Base-by-base conservation (phyloP, 2,113 vertebrate genomes). In the Tachuris rubrigastra region DNA sequence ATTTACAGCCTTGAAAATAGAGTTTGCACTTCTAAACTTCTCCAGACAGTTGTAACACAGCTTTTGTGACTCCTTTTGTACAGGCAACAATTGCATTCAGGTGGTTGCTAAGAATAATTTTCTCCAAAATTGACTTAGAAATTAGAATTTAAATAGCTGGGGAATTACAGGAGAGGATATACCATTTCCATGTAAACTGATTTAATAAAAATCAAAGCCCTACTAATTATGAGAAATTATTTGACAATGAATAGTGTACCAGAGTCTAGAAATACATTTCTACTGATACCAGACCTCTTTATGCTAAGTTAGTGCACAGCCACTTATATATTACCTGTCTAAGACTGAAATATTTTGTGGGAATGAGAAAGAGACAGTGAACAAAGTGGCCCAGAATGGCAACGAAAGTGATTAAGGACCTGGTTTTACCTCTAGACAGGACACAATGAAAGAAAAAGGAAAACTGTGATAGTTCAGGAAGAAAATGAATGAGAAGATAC, bases 1-100 rank as follows among this genome's bases (percentile, higher is more conserved):
- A 78, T 92, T 95, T 96, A 68, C 75, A 53, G 27, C 22, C 41
- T 96, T 92, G 73, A 49, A 95, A 93, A 93, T 56, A 84, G 41
- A 86, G 67, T 69, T 31, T 71, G 12, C 8, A 41, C n/a, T 86
- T 95, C 73, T 95, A 90, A 96, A 76, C 31, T 49, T 85, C 23
- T 53, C 53, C 72, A 49, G 28, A 10, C 55, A 68, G 20, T 46
- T 65, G 11, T 75, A 53, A 69, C 2, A 3, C 20, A 71, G 63
- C 71, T 93, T 74, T 90, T 78, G 66, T 69, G 68, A 71, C 8
- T 74, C 5, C 7, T 78, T 74, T 92, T 71, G 27, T 85, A 52
- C 27, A 50, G 77, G 42, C 28, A 81, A 42, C 21, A 73, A 2
- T 77, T 90, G 15, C 9, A 12, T 87, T 87, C 30, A 66, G 49